Conservation (phyloP, 2,113 vertebrate species). For the Vidua chalybeata region DNA sequence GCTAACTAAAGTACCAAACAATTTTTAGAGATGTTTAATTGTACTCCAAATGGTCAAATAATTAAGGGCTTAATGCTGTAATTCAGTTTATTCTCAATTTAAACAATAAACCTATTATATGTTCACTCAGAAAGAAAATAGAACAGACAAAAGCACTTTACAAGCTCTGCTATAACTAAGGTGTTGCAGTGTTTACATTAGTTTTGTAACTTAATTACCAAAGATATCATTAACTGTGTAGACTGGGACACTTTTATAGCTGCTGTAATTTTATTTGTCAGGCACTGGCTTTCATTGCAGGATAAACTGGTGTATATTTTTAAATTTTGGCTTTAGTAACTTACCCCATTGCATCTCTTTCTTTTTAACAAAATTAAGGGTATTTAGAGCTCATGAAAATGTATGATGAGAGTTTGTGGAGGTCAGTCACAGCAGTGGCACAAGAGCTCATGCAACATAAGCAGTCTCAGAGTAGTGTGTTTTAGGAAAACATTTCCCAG, state of each 20-base stretch:
- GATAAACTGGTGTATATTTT: constrained; percentile 37
- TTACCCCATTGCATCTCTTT: background rate
- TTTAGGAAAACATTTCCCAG: background rate
- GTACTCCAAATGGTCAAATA: constrained; percentile 61
- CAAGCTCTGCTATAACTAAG: background rate
- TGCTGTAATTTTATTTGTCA: constrained; percentile 58
- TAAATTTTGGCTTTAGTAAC: background rate
- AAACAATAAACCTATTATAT: constrained; percentile 60
- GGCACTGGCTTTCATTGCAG: constrained; percentile 8
- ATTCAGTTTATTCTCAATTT: constrained; percentile 48
- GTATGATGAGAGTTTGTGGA: background rate
- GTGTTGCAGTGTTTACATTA: constrained; percentile 29
- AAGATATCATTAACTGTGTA: constrained; percentile 53
- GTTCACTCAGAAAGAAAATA: constrained; percentile 54
- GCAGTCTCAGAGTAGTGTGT: background rate
- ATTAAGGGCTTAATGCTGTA: constrained; percentile 57
- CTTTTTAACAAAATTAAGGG: background rate
- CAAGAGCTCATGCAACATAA: background rate
- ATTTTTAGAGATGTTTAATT: constrained; percentile 37
- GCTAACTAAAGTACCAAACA: constrained; percentile 31
- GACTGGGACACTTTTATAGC: constrained; percentile 50
- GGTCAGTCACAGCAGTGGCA: background rate
- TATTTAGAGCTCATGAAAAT: background rate
- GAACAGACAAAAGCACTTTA: constrained; percentile 28
- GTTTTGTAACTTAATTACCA: constrained; percentile 61